These are phyloP conservation scores for Drosophila ohnishii DNA, from an alignment of 1,140 invertebrate genomes.

Conservation along the genomic window DNA sequence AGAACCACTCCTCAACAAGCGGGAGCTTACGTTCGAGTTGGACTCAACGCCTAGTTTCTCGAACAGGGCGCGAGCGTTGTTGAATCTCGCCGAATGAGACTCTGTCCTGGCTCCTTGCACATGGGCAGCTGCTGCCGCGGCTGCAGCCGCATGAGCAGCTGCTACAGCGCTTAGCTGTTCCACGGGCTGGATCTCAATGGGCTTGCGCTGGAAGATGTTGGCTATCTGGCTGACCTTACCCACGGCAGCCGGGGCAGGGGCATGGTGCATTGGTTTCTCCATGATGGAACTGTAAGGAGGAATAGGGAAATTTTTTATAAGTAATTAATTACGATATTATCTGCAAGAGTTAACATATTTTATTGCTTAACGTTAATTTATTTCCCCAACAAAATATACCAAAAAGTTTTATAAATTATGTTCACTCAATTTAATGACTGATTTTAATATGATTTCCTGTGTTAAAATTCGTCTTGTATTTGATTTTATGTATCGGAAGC, in stretches of 20 bases:
- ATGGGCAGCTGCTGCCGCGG: constrained; percentile 59
- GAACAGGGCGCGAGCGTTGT: constrained; percentile 95
- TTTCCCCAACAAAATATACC: not conserved
- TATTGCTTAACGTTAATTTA: not conserved
- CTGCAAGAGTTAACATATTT: not conserved
- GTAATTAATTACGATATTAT: not conserved
- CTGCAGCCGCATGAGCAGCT: constrained; percentile 73
- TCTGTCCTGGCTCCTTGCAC: constrained; percentile 86
- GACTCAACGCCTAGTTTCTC: constrained; percentile 93
- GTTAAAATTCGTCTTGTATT: not conserved
- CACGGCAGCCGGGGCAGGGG: constrained; percentile 85
- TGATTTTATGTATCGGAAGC: constrained; percentile 6
- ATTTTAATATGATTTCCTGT: not conserved
- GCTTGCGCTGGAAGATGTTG: constrained; percentile 91
- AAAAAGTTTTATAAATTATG: not conserved
- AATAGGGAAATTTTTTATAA: not conserved
- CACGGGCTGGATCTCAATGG: constrained; percentile 82
- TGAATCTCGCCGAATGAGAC: constrained; percentile 94
- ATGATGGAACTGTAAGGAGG: constrained; percentile 77
- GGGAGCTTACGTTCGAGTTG: constrained; percentile 83
- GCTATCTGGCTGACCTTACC: constrained; percentile 95
- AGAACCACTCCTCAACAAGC: constrained; percentile 73
- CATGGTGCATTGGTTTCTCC: constrained; percentile 88
- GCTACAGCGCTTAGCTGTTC: constrained; percentile 78
- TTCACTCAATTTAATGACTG: not conserved